A percentile compares a stretch with the other conserved stretches of the same genome.
Conservation (phyloP, 2,888 invertebrate genomes). For the Bombylius discolor region DNA sequence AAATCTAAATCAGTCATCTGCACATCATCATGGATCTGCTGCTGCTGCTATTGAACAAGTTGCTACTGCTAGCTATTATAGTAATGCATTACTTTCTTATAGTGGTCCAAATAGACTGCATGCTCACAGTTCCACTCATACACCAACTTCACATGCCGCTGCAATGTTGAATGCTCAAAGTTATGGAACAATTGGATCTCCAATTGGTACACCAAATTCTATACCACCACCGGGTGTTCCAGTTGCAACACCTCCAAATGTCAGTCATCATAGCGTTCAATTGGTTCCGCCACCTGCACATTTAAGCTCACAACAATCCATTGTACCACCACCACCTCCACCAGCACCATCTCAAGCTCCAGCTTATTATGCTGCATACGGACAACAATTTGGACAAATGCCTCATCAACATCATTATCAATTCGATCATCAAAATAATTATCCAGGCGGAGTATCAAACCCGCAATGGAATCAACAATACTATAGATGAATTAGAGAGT, state of each 20-base stretch:
- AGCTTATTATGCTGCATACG: conserved; percentile 25
- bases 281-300: conserved; percentile 2
- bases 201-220: background rate
- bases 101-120: background rate
- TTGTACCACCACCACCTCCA: conserved; percentile 42
- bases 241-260: conserved; percentile 4
- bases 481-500: conserved; percentile 16
- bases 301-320: conserved; percentile 13
- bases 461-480: conserved; percentile 15
- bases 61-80: conserved; percentile 5
- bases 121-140: background rate
- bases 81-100: conserved; percentile 4
- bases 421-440: conserved; percentile 7
- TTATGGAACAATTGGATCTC: background rate
- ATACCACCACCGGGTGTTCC: conserved; percentile 7
- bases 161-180: background rate
- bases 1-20: conserved; percentile 3
- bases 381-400: conserved; percentile 11
- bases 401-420: conserved; percentile 5
- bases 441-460: conserved; percentile 1
- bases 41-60: conserved; percentile 3
- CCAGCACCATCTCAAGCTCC: conserved; percentile 22
- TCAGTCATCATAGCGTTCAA: background rate
- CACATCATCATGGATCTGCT: conserved; percentile 8
- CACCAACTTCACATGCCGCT: background rate